A percentile compares a stretch with the other conserved stretches of the same genome.
Evolutionary conservation across 2,797 vertebrate species (phyloP).

Genomic region (Falco cherrug): DNA sequence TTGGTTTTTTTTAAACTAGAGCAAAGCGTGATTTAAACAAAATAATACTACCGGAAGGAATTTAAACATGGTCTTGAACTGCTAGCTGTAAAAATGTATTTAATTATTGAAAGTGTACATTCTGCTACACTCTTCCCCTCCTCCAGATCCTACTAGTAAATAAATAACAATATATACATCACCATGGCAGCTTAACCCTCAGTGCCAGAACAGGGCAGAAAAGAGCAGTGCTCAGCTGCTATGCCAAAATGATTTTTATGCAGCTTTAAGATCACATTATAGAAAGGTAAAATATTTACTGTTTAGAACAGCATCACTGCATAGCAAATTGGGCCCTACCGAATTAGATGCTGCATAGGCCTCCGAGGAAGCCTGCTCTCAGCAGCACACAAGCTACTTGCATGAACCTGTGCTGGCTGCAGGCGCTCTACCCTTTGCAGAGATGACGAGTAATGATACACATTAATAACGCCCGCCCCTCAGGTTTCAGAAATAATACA

Average conservation of each 20-base stretch:
- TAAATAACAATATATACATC: neutral
- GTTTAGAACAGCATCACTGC: neutral
- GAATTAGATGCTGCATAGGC: neutral
- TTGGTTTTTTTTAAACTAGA: neutral
- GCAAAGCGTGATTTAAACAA: neutral
- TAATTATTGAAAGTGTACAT: neutral
- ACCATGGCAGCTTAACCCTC: neutral
- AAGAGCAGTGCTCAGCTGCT: neutral
- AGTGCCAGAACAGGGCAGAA: neutral
- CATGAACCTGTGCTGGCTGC: neutral
- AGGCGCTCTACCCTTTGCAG: neutral
- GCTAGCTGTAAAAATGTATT: neutral
- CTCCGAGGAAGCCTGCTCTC: neutral
- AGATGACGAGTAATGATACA: neutral
- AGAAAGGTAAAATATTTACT: neutral
- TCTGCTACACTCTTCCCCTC: neutral
- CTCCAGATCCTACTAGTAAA: neutral
- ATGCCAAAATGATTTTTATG: neutral
- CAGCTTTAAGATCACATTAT: neutral
- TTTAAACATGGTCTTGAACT: neutral
- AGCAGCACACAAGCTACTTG: rapidly evolving
- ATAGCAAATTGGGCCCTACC: neutral
- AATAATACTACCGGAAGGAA: neutral
- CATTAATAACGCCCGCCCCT: neutral
- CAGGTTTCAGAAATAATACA: neutral